Base-by-base conservation (phyloP, 2,113 vertebrate genomes). In the Chlorodrepanis virens region DNA sequence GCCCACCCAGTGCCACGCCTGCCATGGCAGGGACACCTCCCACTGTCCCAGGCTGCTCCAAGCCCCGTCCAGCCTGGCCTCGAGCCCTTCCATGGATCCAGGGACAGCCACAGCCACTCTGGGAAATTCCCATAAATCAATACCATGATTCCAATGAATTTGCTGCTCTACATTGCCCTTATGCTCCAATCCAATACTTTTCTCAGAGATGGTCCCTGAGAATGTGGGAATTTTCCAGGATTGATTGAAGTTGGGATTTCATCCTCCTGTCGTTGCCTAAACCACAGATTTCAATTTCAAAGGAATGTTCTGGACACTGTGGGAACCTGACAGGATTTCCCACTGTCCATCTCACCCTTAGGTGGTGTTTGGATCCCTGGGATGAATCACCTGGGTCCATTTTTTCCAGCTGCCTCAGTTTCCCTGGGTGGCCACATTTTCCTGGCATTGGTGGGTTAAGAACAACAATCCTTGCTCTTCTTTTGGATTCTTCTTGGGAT, bases 271-370 rank as follows among this genome's bases (percentile, higher is more conserved):
- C 1, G 0, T 21, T 37, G 56, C 25, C 31, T 13, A 13, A 71
- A 31, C 10, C 56, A 4, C 0, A 2, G 31, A 31, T 71, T 52
- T 52, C 0, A 0, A 19, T 61, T 24, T 35, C 16, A 11, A 25
- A 11, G 27, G 56, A 71, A 61, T 5, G 31, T 5, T 37, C 33
- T 9, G 47, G 56, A 3, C 25, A 4, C 45, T 0, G 8, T 21
- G 33, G 45, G 67, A 53, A 7, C 8, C 6, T 8, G 25, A 0
- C 37, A 16, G 25, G 45, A 17, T 61, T 69, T 83, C 31, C 56
- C 67, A 7, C 7, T 6, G 2, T 44, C 29, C 45, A 3, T 16
- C 31, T 15, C 37, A 20, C 4, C 45, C 79, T 24, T 25, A 16
- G 37, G 25, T 5, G 37, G 3, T 31, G 45, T 31, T 83, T 20